These are phyloP conservation scores for Brevimyrus niger DNA, from an alignment of 2,113 vertebrate species.

Conservation along the genomic window DNA sequence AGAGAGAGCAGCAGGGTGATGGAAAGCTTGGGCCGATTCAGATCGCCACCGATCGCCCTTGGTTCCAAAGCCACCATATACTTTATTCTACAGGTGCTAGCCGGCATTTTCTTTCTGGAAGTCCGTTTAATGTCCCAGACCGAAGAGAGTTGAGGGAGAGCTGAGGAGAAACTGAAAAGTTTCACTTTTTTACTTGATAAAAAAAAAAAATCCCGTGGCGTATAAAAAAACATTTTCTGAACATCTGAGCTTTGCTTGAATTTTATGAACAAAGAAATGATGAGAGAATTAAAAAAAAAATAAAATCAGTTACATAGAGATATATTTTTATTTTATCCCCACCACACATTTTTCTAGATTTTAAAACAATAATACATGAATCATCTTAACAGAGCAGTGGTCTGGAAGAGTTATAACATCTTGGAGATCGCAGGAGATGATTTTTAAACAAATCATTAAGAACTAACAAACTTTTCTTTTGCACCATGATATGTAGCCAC, in stretches of 20 bases:
- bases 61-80: neutral
- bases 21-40: neutral
- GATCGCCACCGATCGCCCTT: neutral
- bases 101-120: neutral
- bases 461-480: neutral
- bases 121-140: neutral
- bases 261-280: neutral
- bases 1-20: neutral
- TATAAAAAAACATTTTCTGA: neutral
- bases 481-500: neutral
- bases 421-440: neutral
- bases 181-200: neutral
- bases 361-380: neutral
- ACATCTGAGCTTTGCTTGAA: neutral
- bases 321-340: neutral
- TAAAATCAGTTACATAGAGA: neutral
- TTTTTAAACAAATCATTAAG: neutral
- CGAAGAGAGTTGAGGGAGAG: neutral
- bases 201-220: neutral
- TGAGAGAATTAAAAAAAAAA: neutral
- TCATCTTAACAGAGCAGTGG: neutral
- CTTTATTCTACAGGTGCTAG: constrained; percentile 1
- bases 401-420: neutral
- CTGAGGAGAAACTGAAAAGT: neutral
- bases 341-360: neutral